Conservation (phyloP, 2,888 invertebrate genomes). For the Operophtera brumata region DNA sequence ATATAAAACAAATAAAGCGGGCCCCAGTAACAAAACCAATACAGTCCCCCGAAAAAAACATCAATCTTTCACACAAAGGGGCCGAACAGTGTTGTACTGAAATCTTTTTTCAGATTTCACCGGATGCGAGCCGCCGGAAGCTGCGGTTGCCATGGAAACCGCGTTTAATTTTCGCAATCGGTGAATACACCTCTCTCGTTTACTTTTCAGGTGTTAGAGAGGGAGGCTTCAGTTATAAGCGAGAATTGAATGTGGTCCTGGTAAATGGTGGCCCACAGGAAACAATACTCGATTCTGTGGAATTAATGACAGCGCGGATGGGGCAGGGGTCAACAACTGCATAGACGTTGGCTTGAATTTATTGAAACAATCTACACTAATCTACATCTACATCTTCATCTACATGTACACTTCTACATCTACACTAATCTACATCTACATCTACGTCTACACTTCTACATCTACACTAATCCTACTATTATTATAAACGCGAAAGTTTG, state of each 20-base stretch:
- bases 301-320: slow-evolving; percentile 71
- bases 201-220: slow-evolving; percentile 34
- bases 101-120: slow-evolving; percentile 65
- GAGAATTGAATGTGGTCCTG: slow-evolving; percentile 65
- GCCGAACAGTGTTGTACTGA: slow-evolving; percentile 44
- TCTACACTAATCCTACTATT: too few species aligned
- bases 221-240: slow-evolving; percentile 57
- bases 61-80: slow-evolving; percentile 43
- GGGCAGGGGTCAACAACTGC: slow-evolving; percentile 40
- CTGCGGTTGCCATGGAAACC: slow-evolving; percentile 42
- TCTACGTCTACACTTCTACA: too few species aligned
- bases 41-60: slow-evolving; percentile 39
- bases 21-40: slow-evolving; percentile 41
- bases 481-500: too few species aligned
- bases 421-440: too few species aligned
- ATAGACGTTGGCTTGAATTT: slow-evolving; percentile 28
- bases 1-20: slow-evolving; percentile 17
- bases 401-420: too few species aligned
- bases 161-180: slow-evolving; percentile 22
- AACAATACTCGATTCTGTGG: slow-evolving; percentile 76
- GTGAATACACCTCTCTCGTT: slow-evolving; percentile 40
- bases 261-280: slow-evolving; percentile 66
- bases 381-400: too few species aligned
- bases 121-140: slow-evolving; percentile 68
- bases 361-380: too few species aligned